These are phyloP conservation scores for Nylanderia fulva DNA, from an alignment of 1,140 invertebrate species.

Conservation along the genomic window DNA sequence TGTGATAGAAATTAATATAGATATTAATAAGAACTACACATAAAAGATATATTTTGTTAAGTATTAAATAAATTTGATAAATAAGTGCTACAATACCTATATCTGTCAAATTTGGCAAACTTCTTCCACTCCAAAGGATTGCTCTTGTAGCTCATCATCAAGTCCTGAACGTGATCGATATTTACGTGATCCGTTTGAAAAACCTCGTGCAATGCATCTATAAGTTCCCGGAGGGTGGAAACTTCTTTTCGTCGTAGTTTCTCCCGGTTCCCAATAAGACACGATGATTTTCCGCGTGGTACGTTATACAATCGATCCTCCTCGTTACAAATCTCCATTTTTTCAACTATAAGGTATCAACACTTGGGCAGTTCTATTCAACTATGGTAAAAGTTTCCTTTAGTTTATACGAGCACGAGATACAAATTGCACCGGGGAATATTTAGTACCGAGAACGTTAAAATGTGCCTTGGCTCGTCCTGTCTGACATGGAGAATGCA, in stretches of 20 bases:
- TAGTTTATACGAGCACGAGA: background rate
- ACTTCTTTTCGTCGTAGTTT: slow-evolving; percentile 68
- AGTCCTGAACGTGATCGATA: slow-evolving; percentile 93
- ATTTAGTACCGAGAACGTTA: background rate
- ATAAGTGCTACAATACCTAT: slow-evolving; percentile 89
- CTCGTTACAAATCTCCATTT: slow-evolving; percentile 69
- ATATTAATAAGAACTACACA: background rate
- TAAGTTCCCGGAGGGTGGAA: slow-evolving; percentile 90
- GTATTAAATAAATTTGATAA: too few relatives aligned
- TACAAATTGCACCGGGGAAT: slow-evolving; percentile 9
- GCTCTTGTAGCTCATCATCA: slow-evolving; percentile 95
- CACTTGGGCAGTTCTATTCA: background rate
- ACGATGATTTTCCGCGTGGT: slow-evolving; percentile 13
- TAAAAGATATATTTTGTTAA: background rate
- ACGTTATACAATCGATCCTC: slow-evolving; percentile 11
- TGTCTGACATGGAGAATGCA: background rate
- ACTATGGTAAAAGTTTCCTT: slow-evolving; percentile 18
- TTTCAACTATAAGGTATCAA: slow-evolving; percentile 19
- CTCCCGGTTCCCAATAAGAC: slow-evolving; percentile 32
- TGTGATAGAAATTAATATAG: background rate
- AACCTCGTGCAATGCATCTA: slow-evolving; percentile 90
- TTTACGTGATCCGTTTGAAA: slow-evolving; percentile 94
- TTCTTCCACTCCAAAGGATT: slow-evolving; percentile 97
- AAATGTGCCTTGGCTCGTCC: background rate
- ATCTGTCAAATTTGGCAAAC: slow-evolving; percentile 97